These are phyloP conservation scores for Nibea coibor DNA, from an alignment of 2,113 vertebrate genomes.

Conservation along the genomic window DNA sequence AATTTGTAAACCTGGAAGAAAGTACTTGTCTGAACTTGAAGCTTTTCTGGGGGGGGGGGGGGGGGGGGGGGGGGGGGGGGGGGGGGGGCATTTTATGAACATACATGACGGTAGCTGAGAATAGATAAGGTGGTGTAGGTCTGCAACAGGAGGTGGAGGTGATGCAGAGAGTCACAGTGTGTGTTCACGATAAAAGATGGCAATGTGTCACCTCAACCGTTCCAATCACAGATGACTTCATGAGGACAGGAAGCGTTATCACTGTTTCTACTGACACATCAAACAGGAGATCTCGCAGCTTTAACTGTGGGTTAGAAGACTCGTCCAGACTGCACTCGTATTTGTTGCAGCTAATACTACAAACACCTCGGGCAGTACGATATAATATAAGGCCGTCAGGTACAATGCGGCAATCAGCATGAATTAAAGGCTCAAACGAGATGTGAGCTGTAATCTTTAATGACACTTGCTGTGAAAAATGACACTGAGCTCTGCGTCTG, in stretches of 20 bases:
- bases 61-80: slow-evolving; percentile 19
- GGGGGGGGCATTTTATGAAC: slow-evolving; percentile 38
- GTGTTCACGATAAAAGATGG: neutral
- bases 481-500: neutral
- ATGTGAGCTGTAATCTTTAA: slow-evolving; percentile 7
- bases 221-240: neutral
- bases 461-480: slow-evolving; percentile 15
- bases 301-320: neutral
- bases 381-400: neutral
- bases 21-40: slow-evolving; percentile 82
- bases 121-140: slow-evolving; percentile 23
- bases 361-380: neutral
- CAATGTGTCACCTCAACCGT: neutral
- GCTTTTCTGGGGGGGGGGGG: slow-evolving; percentile 53
- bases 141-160: neutral
- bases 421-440: slow-evolving; percentile 12
- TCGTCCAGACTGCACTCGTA: neutral
- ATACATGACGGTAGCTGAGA: slow-evolving; percentile 63
- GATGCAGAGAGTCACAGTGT: neutral
- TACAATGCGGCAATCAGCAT: neutral
- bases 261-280: neutral
- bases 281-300: neutral
- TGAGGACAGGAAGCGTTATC: neutral
- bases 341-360: neutral
- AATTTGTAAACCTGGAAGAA: slow-evolving; percentile 78